These are phyloP conservation scores for Parnassius orleans DNA, from an alignment of 2,888 invertebrate species.

Conservation along the genomic window DNA sequence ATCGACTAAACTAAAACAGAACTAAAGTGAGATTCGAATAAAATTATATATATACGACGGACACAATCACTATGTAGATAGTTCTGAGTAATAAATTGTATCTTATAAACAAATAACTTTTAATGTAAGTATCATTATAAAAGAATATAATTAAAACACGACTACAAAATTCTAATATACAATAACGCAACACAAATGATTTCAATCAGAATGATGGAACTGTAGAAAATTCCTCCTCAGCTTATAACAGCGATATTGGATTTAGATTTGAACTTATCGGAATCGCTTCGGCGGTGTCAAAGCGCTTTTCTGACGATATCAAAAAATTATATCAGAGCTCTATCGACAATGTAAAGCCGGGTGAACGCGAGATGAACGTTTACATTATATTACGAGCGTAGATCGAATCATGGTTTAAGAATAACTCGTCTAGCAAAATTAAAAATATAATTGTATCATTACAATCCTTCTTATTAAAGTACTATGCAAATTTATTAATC, in stretches of 20 bases:
- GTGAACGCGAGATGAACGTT: slow-evolving; percentile 41
- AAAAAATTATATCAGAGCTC: slow-evolving; percentile 72
- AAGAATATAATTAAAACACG: too few species aligned
- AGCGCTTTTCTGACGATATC: slow-evolving; percentile 59
- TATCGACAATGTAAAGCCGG: slow-evolving; percentile 56
- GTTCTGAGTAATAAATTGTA: too few species aligned
- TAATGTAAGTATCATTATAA: too few species aligned
- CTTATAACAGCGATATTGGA: slow-evolving; percentile 57
- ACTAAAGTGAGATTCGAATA: too few species aligned
- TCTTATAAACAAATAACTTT: too few species aligned
- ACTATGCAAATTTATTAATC: too few species aligned
- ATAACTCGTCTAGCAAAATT: background rate
- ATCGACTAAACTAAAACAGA: too few species aligned
- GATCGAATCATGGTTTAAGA: too few species aligned
- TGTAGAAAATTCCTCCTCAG: slow-evolving; percentile 42
- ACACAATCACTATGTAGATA: too few species aligned
- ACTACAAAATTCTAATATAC: background rate
- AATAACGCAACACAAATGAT: slow-evolving; percentile 37
- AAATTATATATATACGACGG: too few species aligned
- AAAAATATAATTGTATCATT: background rate
- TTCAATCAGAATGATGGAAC: slow-evolving; percentile 52
- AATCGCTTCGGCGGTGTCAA: slow-evolving; percentile 60
- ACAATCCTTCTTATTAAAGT: too few species aligned
- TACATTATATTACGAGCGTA: slow-evolving; percentile 29
- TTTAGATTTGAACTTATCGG: slow-evolving; percentile 70